Evolutionary conservation across 1,140 invertebrate genomes (phyloP).

Genomic region (Parasteatoda tepidariorum): DNA sequence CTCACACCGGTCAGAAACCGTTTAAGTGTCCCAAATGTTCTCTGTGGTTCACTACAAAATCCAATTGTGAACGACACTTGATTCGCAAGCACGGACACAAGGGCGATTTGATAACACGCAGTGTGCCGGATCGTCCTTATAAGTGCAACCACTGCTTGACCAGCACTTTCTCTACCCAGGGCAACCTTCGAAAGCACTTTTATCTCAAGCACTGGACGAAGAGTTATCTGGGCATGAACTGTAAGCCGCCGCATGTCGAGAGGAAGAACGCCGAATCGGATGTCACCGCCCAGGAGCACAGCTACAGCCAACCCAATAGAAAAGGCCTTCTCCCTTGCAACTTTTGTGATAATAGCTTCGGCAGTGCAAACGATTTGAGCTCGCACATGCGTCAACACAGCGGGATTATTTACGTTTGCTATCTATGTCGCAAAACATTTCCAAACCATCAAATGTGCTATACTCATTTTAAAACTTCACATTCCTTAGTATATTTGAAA

Average conservation of each 20-base stretch:
- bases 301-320: constrained; percentile 36
- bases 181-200: constrained; percentile 82
- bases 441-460: constrained; percentile 81
- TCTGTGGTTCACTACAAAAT: constrained; percentile 94
- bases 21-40: constrained; percentile 93
- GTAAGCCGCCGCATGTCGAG: constrained; percentile 62
- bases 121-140: constrained; percentile 83
- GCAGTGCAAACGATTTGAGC: constrained; percentile 41
- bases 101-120: constrained; percentile 67
- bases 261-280: constrained; percentile 39
- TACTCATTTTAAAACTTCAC: constrained; percentile 81
- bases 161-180: constrained; percentile 85
- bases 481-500: constrained; percentile 70
- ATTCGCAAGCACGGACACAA: constrained; percentile 83
- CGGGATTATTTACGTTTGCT: constrained; percentile 86
- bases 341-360: constrained; percentile 45
- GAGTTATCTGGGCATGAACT: constrained; percentile 63
- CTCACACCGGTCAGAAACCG: constrained; percentile 95
- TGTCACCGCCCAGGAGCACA: constrained; percentile 40
- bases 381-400: constrained; percentile 70
- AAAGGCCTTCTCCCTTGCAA: constrained; percentile 12
- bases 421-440: constrained; percentile 89
- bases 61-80: constrained; percentile 94
- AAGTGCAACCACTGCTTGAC: constrained; percentile 87
- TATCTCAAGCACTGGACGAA: constrained; percentile 75